Evolutionary conservation across 1,140 invertebrate genomes (phyloP), one percentile per base, ranked within the genome.

Genomic region (Sarcophaga peregrina): DNA sequence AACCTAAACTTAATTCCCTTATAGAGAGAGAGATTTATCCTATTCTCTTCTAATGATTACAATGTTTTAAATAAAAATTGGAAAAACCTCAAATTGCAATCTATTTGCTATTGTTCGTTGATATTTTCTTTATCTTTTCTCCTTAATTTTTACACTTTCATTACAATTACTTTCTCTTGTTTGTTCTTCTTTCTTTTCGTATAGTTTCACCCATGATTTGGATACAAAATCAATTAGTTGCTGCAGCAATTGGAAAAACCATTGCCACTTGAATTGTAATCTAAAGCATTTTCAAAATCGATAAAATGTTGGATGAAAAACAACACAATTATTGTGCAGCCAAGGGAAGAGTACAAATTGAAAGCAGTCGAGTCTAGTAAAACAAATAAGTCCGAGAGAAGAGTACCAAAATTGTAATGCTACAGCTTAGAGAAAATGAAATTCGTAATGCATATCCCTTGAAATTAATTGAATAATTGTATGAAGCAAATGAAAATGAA

Each of bases 301-400:
- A 96, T 96, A 85, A 96, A 96, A 91, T 96, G 96, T 89, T 96
- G 95, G 95, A 95, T 94, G 81, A 94, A 95, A 87, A 94, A 95
- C 86, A 94, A 95, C 82, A 94, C 95, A 87, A 96, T 96, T 86
- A 95, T 96, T 88, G 93, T 95, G 86, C 94, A n/a, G n/a, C n/a
- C n/a, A n/a, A n/a, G n/a, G n/a, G n/a, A n/a, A n/a, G n/a, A n/a
- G n/a, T n/a, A n/a, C n/a, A n/a, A n/a, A n/a, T n/a, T n/a, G n/a
- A n/a, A n/a, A n/a, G n/a, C n/a, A n/a, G n/a, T n/a, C n/a, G n/a
- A n/a, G n/a, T n/a, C n/a, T n/a, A n/a, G n/a, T n/a, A n/a, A n/a
- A n/a, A n/a, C n/a, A n/a, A n/a, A n/a, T n/a, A n/a, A n/a, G n/a
- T n/a, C n/a, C n/a, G n/a, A n/a, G n/a, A n/a, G n/a, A n/a, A n/a